Evolutionary conservation across 2,113 vertebrate species (phyloP).

Genomic region (Gadus chalcogrammus): DNA sequence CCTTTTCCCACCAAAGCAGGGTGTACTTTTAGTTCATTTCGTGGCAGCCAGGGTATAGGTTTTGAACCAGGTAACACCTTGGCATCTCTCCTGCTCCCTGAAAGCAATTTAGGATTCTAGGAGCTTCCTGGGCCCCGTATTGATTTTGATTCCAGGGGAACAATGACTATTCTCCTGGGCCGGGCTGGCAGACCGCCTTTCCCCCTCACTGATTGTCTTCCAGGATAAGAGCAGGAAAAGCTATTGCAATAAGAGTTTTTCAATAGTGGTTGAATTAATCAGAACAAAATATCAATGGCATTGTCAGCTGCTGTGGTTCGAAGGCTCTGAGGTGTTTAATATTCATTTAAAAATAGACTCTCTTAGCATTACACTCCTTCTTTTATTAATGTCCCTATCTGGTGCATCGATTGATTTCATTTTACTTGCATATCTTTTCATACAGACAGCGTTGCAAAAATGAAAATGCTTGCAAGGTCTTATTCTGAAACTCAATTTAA

Average conservation of each 20-base stretch:
- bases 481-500: not conserved
- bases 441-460: slow-evolving; percentile 1
- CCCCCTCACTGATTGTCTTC: slow-evolving; percentile 11
- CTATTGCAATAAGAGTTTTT: slow-evolving; percentile 39
- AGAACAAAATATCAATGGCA: slow-evolving; percentile 46
- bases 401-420: slow-evolving; percentile 42
- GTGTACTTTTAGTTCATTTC: not conserved
- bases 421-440: slow-evolving; percentile 10
- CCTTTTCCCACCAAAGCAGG: too few species aligned
- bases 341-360: slow-evolving; percentile 51
- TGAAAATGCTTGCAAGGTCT: not conserved
- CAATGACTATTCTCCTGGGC: slow-evolving; percentile 43
- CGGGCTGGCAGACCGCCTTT: slow-evolving; percentile 20
- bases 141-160: slow-evolving; percentile 42
- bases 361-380: slow-evolving; percentile 30
- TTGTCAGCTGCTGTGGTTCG: slow-evolving; percentile 45
- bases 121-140: slow-evolving; percentile 13
- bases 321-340: slow-evolving; percentile 50
- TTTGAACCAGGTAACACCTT: not conserved
- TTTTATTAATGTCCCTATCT: slow-evolving; percentile 54
- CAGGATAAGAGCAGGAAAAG: slow-evolving; percentile 8
- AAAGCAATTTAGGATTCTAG: slow-evolving; percentile 33
- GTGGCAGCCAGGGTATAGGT: not conserved
- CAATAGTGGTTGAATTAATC: slow-evolving; percentile 55
- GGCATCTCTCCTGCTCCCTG: slow-evolving; percentile 27